Evolutionary conservation across 2,888 invertebrate species (phyloP).

Genomic region (Acheta domesticus): DNA sequence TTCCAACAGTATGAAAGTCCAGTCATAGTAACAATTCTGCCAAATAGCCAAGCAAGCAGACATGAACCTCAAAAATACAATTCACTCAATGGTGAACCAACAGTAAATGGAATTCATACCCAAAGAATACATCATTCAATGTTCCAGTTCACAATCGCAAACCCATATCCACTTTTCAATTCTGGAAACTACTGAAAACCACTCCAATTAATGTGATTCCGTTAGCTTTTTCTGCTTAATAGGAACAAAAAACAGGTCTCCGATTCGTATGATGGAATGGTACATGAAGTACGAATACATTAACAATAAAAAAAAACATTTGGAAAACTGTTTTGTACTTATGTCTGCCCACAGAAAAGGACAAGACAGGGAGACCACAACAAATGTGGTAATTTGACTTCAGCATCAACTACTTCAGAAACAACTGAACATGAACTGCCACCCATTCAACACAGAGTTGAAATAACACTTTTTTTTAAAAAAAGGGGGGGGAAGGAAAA

Average conservation of each 20-base stretch:
- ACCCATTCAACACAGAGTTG: neutral
- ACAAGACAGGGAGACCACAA: neutral
- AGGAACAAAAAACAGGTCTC: neutral
- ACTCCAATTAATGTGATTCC: neutral
- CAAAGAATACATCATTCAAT: too few species aligned
- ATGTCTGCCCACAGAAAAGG: neutral
- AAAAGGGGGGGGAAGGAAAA: too few species aligned
- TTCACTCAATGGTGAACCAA: too few species aligned
- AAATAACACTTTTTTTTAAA: too few species aligned
- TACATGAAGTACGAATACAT: neutral
- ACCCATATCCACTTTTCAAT: too few species aligned
- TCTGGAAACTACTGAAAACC: too few species aligned
- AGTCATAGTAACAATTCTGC: neutral
- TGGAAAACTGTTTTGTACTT: slow-evolving; percentile 1
- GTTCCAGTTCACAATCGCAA: too few species aligned
- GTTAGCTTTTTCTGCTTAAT: neutral
- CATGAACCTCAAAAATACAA: neutral
- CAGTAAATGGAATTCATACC: too few species aligned
- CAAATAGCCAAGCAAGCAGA: slow-evolving; percentile 6
- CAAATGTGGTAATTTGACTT: neutral
- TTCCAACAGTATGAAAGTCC: neutral
- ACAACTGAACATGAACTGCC: neutral
- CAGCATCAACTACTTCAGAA: neutral
- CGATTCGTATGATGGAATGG: neutral
- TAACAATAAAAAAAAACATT: slow-evolving; percentile 8